Evolutionary conservation across 2,888 invertebrate species (phyloP).

Genomic region (Eurois occulta): DNA sequence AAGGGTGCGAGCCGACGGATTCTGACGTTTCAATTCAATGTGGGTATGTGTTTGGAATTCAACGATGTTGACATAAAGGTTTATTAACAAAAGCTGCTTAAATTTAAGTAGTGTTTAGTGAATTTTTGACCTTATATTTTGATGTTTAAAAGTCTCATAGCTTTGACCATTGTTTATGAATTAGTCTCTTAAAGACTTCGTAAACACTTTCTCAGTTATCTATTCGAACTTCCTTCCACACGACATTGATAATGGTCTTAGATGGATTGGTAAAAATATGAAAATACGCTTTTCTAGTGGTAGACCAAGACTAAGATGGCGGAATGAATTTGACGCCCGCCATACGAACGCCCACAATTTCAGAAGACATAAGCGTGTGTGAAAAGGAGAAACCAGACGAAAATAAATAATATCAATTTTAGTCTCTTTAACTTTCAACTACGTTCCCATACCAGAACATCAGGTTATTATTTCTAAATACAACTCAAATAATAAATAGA

Average conservation of each 20-base stretch:
- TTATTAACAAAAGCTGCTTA: neutral
- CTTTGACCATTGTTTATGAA: neutral
- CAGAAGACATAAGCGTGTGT: too few relatives aligned
- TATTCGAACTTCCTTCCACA: neutral
- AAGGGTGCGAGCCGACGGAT: conserved; percentile 10
- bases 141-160: neutral
- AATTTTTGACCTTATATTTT: neutral
- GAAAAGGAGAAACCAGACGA: neutral
- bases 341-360: too few relatives aligned
- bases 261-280: too few relatives aligned
- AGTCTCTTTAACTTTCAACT: neutral
- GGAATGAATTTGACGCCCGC: too few relatives aligned
- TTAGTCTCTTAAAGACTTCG: too few relatives aligned
- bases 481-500: conserved; percentile 24
- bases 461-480: neutral
- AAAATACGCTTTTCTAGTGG: too few relatives aligned
- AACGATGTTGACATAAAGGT: neutral
- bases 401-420: neutral
- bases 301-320: too few relatives aligned
- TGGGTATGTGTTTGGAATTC: neutral
- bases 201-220: too few relatives aligned
- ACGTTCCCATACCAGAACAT: conserved; percentile 7
- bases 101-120: neutral
- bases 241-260: too few relatives aligned
- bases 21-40: conserved; percentile 22